Evolutionary conservation across 2,797 vertebrate genomes (phyloP), one percentile per base, ranked within the genome.

Genomic region (Anguilla marmorata): DNA sequence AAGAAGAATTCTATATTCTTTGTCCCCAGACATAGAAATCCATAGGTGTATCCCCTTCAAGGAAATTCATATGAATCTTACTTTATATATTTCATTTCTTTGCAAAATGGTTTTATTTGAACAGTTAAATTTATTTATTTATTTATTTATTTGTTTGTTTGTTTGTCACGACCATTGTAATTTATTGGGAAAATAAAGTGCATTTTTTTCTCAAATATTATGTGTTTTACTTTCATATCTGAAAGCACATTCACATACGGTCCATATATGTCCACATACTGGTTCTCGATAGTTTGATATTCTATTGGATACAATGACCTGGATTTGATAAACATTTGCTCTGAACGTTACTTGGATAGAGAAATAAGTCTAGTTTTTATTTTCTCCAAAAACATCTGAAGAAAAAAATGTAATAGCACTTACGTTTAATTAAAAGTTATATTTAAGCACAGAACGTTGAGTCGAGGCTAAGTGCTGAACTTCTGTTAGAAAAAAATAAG

Each of bases 21-120:
- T 33, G 14, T 86, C 48, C 69, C 66, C 27, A 50, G 41, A 52
- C 63, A 86, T 86, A n/a, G 63, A 74, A 76, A 74, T 63, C 27
- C 41, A 76, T 16, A 1, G 27, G 14, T 52, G 45, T n/a, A 72
- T 52, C 27, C 33, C 45, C 85, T 48, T 85, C 85, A 86, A 48
- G 58, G 45, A 66, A 86, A 50, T 56, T 30, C 1, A 79, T 86
- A 27, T 54, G 52, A 86, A 54, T 87, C 19, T 16, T 37, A 58
- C 41, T 56, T 79, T 50, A 48, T 86, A 30, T 16, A 41, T 85
- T 45, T n/a, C 54, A 30, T 19, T 86, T 86, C 12, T 69, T 50
- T 45, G 8, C 50, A 48, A 86, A 86, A 7, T 33, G 69, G 45
- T n/a, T 85, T 37, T 5, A 50, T 85, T 24, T 63, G 58, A 66